Evolutionary conservation across 2,113 vertebrate genomes (phyloP).

Genomic region (Triplophysa rosa): DNA sequence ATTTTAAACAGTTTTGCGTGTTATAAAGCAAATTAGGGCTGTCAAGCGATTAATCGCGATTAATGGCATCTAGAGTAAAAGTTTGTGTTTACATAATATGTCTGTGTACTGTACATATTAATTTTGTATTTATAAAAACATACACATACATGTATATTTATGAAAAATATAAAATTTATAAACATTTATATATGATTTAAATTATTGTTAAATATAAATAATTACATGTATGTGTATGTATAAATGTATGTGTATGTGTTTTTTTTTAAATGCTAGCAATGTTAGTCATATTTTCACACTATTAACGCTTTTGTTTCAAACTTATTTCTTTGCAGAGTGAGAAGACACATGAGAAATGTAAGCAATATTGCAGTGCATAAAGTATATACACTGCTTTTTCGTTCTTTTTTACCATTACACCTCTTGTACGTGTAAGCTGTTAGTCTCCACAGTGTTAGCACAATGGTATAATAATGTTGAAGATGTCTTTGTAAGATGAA

Average conservation of each 20-base stretch:
- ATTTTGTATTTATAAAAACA: no score
- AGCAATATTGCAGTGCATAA: conserved; percentile 68
- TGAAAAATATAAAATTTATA: no score
- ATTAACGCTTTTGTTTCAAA: conserved; percentile 43
- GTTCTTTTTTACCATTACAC: neutral
- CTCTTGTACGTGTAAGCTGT: neutral
- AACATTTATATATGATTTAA: no score
- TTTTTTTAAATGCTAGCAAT: neutral
- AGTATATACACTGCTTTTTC: conserved; percentile 8
- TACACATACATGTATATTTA: no score
- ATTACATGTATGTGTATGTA: no score
- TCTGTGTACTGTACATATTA: no score
- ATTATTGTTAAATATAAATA: no score
- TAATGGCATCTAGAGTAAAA: no score
- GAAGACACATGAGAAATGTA: conserved; percentile 96
- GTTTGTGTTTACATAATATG: no score
- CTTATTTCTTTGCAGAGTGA: conserved; percentile 84
- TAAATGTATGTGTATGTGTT: no score
- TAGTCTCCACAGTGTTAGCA: neutral
- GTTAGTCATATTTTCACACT: neutral
- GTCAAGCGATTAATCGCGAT: no score
- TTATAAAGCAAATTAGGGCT: no score
- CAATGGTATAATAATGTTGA: neutral
- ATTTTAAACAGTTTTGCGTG: neutral
- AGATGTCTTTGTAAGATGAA: neutral